Percentiles rank a stretch among this genome's conserved stretches.
These are phyloP conservation scores for Drosophila biarmipes DNA, from an alignment of 1,140 invertebrate species.

Conservation along the genomic window DNA sequence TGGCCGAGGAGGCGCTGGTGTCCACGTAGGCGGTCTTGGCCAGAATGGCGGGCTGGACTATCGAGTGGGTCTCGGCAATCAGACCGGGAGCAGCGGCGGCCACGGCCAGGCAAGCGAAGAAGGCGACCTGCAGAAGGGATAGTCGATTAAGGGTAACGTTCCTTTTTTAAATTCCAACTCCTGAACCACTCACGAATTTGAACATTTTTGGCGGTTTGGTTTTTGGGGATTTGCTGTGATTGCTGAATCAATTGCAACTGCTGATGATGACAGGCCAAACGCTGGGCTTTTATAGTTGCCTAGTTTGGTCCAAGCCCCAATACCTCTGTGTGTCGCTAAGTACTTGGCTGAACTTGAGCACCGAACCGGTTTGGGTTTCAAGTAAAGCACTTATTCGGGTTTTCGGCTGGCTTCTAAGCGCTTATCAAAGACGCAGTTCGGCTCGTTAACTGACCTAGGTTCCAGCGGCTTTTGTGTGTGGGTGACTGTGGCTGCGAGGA, in stretches of 20 bases:
- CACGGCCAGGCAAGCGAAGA: slow-evolving; percentile 72
- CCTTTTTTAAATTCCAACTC: not conserved
- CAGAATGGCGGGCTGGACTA: slow-evolving; percentile 71
- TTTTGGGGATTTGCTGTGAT: slow-evolving; percentile 42
- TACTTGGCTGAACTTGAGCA: slow-evolving; percentile 66
- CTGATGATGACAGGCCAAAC: slow-evolving; percentile 48
- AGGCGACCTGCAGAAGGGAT: slow-evolving; percentile 45
- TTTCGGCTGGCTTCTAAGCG: slow-evolving; percentile 57
- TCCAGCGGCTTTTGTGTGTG: slow-evolving; percentile 29
- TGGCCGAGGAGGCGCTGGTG: slow-evolving; percentile 78
- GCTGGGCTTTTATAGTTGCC: slow-evolving; percentile 38
- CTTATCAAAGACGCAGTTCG: slow-evolving; percentile 59
- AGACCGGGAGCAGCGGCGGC: slow-evolving; percentile 74
- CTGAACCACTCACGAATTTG: slow-evolving; percentile 72
- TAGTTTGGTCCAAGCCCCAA: slow-evolving; percentile 38
- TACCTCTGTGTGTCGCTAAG: slow-evolving; percentile 38
- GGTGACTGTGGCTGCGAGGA: slow-evolving; percentile 36
- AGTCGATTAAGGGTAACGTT: slow-evolving; percentile 1
- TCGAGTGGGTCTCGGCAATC: slow-evolving; percentile 65
- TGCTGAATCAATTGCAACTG: slow-evolving; percentile 71
- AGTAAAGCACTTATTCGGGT: slow-evolving; percentile 27
- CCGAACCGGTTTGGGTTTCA: slow-evolving; percentile 70
- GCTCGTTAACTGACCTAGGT: slow-evolving; percentile 75
- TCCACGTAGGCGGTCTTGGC: slow-evolving; percentile 73
- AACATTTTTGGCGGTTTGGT: slow-evolving; percentile 62